Percentiles rank a stretch among this genome's conserved stretches.
Evolutionary conservation across 2,113 vertebrate genomes (phyloP).

Genomic region (Enhydra lutris): DNA sequence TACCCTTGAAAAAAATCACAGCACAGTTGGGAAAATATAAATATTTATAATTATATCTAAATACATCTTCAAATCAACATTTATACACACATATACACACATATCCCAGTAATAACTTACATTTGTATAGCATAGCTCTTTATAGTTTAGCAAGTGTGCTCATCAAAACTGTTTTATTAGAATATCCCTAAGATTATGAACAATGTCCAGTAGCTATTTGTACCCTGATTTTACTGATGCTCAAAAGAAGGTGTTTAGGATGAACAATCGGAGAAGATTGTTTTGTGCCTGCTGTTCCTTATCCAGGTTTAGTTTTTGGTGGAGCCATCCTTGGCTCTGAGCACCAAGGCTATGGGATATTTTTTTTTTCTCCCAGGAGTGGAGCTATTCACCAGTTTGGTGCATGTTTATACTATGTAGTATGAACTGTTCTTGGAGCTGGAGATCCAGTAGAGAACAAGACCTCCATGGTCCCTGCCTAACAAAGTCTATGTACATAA

Average conservation of each 20-base stretch:
- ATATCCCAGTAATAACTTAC: not conserved
- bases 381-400: not conserved
- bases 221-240: not conserved
- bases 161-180: not conserved
- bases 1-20: constrained; percentile 54
- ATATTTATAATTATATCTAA: constrained; percentile 63
- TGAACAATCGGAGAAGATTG: not conserved
- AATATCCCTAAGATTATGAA: not conserved
- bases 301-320: not conserved
- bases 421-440: not conserved
- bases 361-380: not conserved
- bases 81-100: not conserved
- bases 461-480: not conserved
- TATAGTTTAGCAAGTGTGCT: constrained; percentile 32
- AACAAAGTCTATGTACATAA: not conserved
- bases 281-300: not conserved
- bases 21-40: constrained; percentile 43
- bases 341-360: not conserved
- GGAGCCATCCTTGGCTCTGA: not conserved
- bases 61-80: constrained; percentile 42
- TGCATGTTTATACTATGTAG: not conserved
- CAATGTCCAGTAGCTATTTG: not conserved
- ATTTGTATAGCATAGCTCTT: constrained; percentile 17
- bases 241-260: not conserved
- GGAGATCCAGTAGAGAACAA: not conserved